These are phyloP conservation scores for Drosophila repletoides DNA, from an alignment of 1,140 invertebrate genomes.

Conservation along the genomic window DNA sequence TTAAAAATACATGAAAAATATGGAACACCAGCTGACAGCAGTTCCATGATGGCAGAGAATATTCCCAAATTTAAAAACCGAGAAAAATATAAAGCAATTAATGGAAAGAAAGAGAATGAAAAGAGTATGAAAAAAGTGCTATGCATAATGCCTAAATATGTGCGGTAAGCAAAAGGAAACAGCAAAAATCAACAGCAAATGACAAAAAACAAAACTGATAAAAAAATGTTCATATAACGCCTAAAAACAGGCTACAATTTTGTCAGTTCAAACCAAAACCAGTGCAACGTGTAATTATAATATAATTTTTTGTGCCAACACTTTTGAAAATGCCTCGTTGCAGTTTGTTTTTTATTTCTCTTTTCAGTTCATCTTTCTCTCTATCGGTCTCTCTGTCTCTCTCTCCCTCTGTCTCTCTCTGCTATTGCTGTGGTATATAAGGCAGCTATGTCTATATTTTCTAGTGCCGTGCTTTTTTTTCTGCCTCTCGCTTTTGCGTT, in stretches of 20 bases:
- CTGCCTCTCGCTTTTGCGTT: conserved; percentile 21
- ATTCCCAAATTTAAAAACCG: background rate
- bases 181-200: conserved; percentile 45
- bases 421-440: conserved; percentile 56
- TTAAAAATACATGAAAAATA: conserved; percentile 34
- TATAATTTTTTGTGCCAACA: conserved; percentile 59
- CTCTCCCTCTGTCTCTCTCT: background rate
- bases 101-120: conserved; percentile 6
- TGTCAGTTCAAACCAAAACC: conserved; percentile 3
- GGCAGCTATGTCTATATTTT: conserved; percentile 73
- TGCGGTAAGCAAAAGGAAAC: conserved; percentile 32
- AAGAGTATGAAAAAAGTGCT: background rate
- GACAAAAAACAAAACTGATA: conserved; percentile 39
- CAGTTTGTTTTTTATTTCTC: conserved; percentile 18
- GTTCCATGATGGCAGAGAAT: background rate
- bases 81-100: conserved; percentile 32
- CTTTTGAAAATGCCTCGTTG: conserved; percentile 33
- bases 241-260: conserved; percentile 55
- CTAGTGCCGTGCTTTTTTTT: conserved; percentile 75
- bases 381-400: background rate
- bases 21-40: background rate
- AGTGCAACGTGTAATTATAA: conserved; percentile 64
- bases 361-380: conserved; percentile 5
- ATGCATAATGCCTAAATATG: conserved; percentile 32
- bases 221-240: conserved; percentile 14